A percentile compares a stretch with the other conserved stretches of the same genome.
These are phyloP conservation scores for Condylura cristata DNA, from an alignment of 2,113 vertebrate species.

Conservation along the genomic window DNA sequence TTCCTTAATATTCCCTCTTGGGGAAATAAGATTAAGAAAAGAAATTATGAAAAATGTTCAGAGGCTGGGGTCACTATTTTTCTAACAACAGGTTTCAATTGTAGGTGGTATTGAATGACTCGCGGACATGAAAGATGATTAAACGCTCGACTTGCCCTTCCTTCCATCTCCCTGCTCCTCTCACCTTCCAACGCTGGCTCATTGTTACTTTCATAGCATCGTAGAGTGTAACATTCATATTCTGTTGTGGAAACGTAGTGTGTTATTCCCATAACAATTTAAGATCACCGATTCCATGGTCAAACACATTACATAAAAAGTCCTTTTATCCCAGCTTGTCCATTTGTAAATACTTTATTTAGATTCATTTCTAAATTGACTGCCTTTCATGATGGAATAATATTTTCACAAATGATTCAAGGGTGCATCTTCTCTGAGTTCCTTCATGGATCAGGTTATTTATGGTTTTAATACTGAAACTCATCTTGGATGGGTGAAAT, in stretches of 20 bases:
- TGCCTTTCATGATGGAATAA: background rate
- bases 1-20: slow-evolving; percentile 49
- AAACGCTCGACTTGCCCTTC: slow-evolving; percentile 3
- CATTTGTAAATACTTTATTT: background rate
- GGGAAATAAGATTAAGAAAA: slow-evolving; percentile 67
- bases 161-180: background rate
- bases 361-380: background rate
- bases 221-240: background rate
- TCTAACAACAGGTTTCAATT: slow-evolving; percentile 35
- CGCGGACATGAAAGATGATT: slow-evolving; percentile 31
- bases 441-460: background rate
- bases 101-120: slow-evolving; percentile 31
- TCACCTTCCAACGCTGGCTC: background rate
- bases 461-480: background rate
- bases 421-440: background rate
- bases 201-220: background rate
- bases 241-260: background rate
- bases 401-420: background rate
- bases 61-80: slow-evolving; percentile 32
- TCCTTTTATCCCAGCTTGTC: background rate
- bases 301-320: background rate
- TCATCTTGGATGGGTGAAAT: background rate
- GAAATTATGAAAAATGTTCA: slow-evolving; percentile 48
- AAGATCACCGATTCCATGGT: background rate
- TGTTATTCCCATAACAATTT: background rate